phyloP scores from a whole-genome alignment of 53 echinoderm and acorn worm species.

The Echinarachnius parma region DNA sequence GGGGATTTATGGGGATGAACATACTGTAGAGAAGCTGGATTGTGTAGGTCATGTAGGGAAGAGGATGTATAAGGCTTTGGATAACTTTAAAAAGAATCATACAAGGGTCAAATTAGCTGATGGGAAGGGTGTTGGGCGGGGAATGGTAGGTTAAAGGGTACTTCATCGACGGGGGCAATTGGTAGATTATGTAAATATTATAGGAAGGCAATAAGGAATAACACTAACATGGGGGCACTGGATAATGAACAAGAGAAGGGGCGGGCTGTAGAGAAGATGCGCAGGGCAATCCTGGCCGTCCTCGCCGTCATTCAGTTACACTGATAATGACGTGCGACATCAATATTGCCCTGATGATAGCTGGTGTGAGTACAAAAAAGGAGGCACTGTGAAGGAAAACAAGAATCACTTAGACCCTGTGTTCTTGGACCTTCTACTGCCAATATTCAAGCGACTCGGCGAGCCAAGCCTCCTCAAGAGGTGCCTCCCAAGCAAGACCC shows the following conservation, averaged over 20 bases:
- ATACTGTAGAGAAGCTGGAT: conserved; percentile 44
- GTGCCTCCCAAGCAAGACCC: conserved; percentile 38
- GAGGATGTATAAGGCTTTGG: conserved; percentile 25
- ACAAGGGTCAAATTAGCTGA: conserved; percentile 9
- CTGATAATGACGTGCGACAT: conserved; percentile 29
- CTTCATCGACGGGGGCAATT: neutral
- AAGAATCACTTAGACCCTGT: conserved; percentile 43
- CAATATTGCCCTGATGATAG: conserved; percentile 38
- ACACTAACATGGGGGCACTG: neutral
- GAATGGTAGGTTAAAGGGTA: neutral
- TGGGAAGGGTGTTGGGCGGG: conserved; percentile 36
- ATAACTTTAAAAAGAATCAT: conserved; percentile 28
- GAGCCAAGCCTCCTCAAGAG: conserved; percentile 33
- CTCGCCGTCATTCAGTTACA: conserved; percentile 43
- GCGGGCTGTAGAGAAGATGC: conserved; percentile 24
- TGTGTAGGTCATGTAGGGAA: conserved; percentile 56
- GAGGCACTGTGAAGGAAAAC: neutral
- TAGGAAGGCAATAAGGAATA: conserved; percentile 29
- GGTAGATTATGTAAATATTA: conserved; percentile 19
- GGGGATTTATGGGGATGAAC: conserved; percentile 41
- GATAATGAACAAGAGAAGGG: neutral
- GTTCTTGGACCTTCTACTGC: conserved; percentile 24
- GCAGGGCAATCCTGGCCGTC: conserved; percentile 35
- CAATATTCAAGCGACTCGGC: conserved; percentile 22
- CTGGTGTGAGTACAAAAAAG: conserved; percentile 48